Conservation (phyloP, 2,113 vertebrate species). For the Psittacus erithacus region DNA sequence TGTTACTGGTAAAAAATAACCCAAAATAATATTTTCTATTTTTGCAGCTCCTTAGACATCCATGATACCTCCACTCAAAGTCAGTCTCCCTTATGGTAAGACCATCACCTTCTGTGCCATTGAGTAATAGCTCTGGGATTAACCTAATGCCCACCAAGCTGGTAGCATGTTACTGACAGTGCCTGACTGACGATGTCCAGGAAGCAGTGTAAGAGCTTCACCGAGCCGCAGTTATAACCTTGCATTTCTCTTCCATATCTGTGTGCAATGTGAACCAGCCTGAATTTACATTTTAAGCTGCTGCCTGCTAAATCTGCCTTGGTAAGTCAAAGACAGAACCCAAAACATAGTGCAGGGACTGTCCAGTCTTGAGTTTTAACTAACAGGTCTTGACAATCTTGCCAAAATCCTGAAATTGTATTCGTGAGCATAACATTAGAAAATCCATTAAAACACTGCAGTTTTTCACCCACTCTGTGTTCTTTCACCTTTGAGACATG, state of each 20-base stretch:
- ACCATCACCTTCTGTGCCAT: background rate
- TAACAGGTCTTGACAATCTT: background rate
- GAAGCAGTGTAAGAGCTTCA: background rate
- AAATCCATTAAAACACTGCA: background rate
- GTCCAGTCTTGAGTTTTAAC: background rate
- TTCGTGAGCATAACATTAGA: background rate
- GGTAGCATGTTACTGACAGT: background rate
- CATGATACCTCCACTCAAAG: background rate
- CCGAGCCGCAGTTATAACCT: background rate
- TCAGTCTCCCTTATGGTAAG: background rate
- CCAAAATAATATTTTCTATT: background rate
- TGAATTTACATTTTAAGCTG: background rate
- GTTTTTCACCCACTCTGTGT: background rate
- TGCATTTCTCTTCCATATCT: background rate
- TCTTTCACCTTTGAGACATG: conserved; percentile 23
- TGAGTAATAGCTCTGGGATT: rapidly evolving
- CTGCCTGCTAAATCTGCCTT: background rate
- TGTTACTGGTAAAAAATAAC: background rate
- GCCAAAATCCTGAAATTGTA: background rate
- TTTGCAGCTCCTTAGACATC: background rate
- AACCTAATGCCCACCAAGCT: background rate
- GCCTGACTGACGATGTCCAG: background rate
- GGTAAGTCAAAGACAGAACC: background rate
- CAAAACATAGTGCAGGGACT: background rate
- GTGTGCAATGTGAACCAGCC: background rate